phyloP scores from a whole-genome alignment of 2,797 vertebrate species.

The Chelidonichthys spinosus region DNA sequence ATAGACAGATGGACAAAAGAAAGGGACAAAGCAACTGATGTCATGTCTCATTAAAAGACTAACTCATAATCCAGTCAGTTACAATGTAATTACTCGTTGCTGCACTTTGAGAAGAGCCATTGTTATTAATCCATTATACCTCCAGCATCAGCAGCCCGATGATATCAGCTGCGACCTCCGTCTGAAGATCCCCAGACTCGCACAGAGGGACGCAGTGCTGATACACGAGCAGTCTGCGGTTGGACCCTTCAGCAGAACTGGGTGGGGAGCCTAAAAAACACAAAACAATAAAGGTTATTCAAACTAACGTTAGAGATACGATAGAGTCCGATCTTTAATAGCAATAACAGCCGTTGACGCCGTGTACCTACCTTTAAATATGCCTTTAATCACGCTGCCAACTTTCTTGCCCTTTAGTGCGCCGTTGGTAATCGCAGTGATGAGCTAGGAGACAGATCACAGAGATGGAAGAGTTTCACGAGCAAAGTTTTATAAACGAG shows the following conservation, averaged over 20 bases:
- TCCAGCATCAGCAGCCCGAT: constrained; percentile 96
- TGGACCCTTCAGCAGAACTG: constrained; percentile 82
- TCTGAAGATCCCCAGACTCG: constrained; percentile 93
- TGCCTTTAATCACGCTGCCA: constrained; percentile 86
- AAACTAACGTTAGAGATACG: neutral
- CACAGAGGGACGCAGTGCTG: constrained; percentile 90
- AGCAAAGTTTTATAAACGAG: neutral
- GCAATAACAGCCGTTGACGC: neutral
- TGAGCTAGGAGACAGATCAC: constrained; percentile 80
- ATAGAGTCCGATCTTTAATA: neutral
- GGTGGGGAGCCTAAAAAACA: constrained; percentile 87
- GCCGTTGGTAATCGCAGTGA: constrained; percentile 83
- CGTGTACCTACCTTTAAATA: constrained; percentile 89
- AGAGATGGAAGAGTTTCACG: neutral
- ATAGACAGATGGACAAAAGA: neutral
- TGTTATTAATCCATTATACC: constrained; percentile 66
- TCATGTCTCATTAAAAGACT: neutral
- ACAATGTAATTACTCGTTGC: neutral
- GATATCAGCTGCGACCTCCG: constrained; percentile 90
- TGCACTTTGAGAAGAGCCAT: neutral
- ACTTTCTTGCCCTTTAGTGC: constrained; percentile 88
- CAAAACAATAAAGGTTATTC: neutral
- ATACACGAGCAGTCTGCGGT: constrained; percentile 89
- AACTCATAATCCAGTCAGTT: neutral
- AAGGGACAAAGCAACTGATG: neutral